Base-by-base conservation (phyloP, 2,888 invertebrate genomes). In the Mycalesis mineus region DNA sequence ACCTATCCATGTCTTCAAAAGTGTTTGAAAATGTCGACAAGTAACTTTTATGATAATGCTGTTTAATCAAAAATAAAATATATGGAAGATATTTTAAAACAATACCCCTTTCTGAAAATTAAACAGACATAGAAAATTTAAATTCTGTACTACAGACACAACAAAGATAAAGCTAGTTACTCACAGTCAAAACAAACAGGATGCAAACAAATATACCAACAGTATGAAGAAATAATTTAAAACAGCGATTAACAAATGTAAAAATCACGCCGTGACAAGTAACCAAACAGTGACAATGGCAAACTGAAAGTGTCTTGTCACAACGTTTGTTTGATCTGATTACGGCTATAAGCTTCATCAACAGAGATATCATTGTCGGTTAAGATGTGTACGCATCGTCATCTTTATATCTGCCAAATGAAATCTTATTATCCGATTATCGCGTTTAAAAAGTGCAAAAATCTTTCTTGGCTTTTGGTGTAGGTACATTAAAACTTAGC, bases 221-320 rank as follows among this genome's bases (percentile, higher is more conserved):
- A 57, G n/a, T 33, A 37, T 15, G 36, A 13, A 41, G 7, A 49
- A 6, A 31, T 51, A 55, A 41, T 48, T 39, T 41, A 31, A 31
- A 47, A 29, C 29, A 14, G 44, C 57, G 52, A 7, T 53, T 28
- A 67, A 71, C n/a, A 70, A 69, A 44, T 62, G 22, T 65, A 63
- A 68, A 61, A 70, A 71, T 74, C 72, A 74, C 71, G 59, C 57
- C 61, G 67, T 72, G 72, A 75, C 74, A 61, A 67, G 51, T 66
- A 62, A 61, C 61, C 55, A 71, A 74, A 74, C 73, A 74, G 72
- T 75, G 76, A 75, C 74, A 69, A 56, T 47, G 67, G 61, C 58
- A 68, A 71, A 66, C 64, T 62, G 59, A 70, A 74, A 71, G 53
- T 65, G 67, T 65, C 69, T 60, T 58, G 70, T 72, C 68, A 68